These are phyloP conservation scores for Drosophila subquinaria DNA, from an alignment of 2,888 invertebrate genomes.

Conservation along the genomic window DNA sequence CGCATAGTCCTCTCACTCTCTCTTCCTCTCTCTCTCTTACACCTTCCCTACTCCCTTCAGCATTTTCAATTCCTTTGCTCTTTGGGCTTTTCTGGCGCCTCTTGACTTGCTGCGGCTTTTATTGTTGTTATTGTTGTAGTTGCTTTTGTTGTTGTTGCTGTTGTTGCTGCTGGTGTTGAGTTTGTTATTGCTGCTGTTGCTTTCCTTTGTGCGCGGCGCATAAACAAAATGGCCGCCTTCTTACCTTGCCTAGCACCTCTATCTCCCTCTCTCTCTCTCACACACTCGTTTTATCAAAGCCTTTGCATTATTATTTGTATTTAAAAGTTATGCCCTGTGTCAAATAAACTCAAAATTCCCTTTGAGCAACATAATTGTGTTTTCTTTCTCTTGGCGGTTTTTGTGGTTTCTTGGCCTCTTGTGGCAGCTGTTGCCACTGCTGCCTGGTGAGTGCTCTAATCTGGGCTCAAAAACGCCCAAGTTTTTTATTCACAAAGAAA, in stretches of 20 bases:
- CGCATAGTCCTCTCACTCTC: constrained; percentile 8
- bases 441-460: constrained; percentile 64
- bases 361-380: constrained; percentile 71
- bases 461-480: constrained; percentile 48
- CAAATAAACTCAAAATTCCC: constrained; percentile 64
- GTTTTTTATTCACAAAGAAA: constrained; percentile 8
- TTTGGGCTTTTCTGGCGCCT: constrained; percentile 50
- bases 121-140: constrained; percentile 35
- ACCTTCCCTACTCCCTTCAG: neutral
- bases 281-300: constrained; percentile 38
- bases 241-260: constrained; percentile 41
- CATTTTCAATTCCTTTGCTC: constrained; percentile 19
- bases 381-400: constrained; percentile 16
- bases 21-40: neutral
- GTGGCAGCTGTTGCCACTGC: constrained; percentile 34
- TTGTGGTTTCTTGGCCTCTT: constrained; percentile 21
- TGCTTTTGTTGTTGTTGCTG: constrained; percentile 16
- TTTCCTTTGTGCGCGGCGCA: constrained; percentile 65
- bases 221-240: constrained; percentile 75
- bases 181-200: constrained; percentile 57
- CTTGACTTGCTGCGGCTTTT: constrained; percentile 68
- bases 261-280: constrained; percentile 5
- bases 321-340: constrained; percentile 66
- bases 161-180: constrained; percentile 37
- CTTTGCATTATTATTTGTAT: constrained; percentile 75